phyloP scores from a whole-genome alignment of 2,797 vertebrate species.

The Scleropages formosus region DNA sequence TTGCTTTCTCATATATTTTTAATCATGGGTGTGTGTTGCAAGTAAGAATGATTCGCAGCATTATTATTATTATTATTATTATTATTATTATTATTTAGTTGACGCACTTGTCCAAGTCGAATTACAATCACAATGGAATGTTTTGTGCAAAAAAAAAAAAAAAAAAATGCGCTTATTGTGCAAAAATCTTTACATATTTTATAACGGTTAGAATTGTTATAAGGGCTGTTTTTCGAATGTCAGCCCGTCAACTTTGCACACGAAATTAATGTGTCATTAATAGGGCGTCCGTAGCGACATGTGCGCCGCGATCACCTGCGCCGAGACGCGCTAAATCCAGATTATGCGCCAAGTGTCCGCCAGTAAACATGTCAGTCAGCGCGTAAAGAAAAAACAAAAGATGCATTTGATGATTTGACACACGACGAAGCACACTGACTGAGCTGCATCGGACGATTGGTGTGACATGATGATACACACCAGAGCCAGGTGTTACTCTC shows the following conservation, averaged over 20 bases:
- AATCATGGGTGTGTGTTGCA: too few relatives aligned
- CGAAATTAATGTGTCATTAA: not conserved
- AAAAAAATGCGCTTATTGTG: not conserved
- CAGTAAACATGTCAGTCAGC: not conserved
- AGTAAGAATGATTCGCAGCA: too few relatives aligned
- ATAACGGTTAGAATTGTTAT: not conserved
- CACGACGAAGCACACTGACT: too few relatives aligned
- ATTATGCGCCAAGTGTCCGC: not conserved
- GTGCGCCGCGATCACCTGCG: constrained; percentile 13
- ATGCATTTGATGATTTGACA: not conserved
- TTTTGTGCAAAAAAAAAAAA: too few relatives aligned
- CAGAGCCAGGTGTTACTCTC: not conserved
- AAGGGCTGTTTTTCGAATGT: not conserved
- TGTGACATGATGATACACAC: too few relatives aligned
- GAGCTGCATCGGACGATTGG: too few relatives aligned
- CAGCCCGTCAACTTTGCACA: not conserved
- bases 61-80: too few relatives aligned
- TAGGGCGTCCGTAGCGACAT: not conserved
- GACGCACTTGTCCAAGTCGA: not conserved
- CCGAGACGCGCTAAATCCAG: not conserved
- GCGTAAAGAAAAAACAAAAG: not conserved
- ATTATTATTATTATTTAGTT: too few relatives aligned
- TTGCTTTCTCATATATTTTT: too few relatives aligned
- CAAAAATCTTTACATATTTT: not conserved
- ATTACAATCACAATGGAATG: not conserved